Conservation (phyloP, 2,797 vertebrate species). For the Danio choprae region DNA sequence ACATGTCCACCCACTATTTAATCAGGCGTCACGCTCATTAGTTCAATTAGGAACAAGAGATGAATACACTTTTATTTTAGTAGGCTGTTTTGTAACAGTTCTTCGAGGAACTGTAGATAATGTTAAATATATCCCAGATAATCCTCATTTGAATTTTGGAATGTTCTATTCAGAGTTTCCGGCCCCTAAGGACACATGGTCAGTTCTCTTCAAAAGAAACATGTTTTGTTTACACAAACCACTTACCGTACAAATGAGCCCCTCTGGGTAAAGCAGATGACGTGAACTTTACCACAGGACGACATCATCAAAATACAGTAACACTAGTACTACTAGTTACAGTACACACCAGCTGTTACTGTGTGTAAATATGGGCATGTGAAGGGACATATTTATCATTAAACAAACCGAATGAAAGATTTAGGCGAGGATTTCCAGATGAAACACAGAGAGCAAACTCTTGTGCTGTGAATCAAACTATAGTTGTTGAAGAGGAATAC, state of each 20-base stretch:
- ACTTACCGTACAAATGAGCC: slow-evolving; percentile 70
- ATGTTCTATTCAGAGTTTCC: slow-evolving; percentile 62
- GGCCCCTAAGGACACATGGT: slow-evolving; percentile 56
- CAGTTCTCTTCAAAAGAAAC: slow-evolving; percentile 32
- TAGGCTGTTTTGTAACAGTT: slow-evolving; percentile 1
- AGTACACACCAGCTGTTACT: slow-evolving; percentile 1
- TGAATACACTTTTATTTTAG: background rate
- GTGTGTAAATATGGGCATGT: background rate
- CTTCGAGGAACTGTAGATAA: slow-evolving; percentile 34
- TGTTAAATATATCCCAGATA: slow-evolving; percentile 38
- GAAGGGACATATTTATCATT: background rate
- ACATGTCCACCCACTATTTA: background rate
- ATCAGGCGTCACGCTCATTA: background rate
- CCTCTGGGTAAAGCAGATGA: slow-evolving; percentile 66
- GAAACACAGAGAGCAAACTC: slow-evolving; percentile 68
- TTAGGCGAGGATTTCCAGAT: background rate
- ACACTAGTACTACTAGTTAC: slow-evolving; percentile 33
- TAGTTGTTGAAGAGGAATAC: slow-evolving; percentile 71
- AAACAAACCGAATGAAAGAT: background rate
- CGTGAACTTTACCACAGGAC: slow-evolving; percentile 58
- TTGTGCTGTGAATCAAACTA: slow-evolving; percentile 86
- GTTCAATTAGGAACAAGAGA: background rate
- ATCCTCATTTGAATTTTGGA: slow-evolving; percentile 26
- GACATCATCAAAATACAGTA: slow-evolving; percentile 57
- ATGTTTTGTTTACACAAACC: slow-evolving; percentile 69